Percentiles rank a stretch among this genome's conserved stretches.
Conservation (phyloP, 2,113 vertebrate species). For the Vicugna pacos region DNA sequence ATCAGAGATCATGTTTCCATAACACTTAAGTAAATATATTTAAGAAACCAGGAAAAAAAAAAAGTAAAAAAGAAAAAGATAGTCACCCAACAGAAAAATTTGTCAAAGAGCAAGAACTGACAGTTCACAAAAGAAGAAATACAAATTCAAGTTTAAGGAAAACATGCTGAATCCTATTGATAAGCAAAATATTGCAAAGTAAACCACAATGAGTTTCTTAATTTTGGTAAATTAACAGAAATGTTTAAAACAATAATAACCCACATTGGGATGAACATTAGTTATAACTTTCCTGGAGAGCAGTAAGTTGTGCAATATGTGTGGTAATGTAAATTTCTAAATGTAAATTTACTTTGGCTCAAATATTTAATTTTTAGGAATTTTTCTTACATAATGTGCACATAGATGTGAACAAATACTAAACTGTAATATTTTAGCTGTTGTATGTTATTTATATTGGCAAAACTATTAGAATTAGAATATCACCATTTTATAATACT, state of each 20-base stretch:
- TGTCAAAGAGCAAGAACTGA: neutral
- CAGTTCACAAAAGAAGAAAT: neutral
- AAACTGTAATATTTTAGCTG: neutral
- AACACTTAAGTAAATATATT: neutral
- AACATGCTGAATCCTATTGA: neutral
- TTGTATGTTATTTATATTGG: neutral
- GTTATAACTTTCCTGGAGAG: neutral
- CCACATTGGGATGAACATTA: neutral
- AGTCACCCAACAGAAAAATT: neutral
- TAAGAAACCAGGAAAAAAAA: neutral
- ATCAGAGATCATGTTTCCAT: neutral
- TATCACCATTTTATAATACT: neutral
- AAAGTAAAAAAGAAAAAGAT: neutral
- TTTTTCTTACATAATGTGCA: neutral
- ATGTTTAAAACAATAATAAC: conserved; percentile 12
- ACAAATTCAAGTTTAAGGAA: conserved; percentile 14
- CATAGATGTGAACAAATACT: neutral
- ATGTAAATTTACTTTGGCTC: conserved; percentile 31
- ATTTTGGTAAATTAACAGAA: neutral
- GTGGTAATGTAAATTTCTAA: conserved; percentile 49
- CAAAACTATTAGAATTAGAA: neutral
- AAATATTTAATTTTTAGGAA: neutral
- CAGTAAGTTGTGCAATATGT: neutral
- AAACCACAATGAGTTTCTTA: neutral
- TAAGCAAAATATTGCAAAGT: neutral